Percentiles rank a stretch among this genome's conserved stretches.
Evolutionary conservation across 2,797 vertebrate species (phyloP).

Genomic region (Takifugu rubripes): DNA sequence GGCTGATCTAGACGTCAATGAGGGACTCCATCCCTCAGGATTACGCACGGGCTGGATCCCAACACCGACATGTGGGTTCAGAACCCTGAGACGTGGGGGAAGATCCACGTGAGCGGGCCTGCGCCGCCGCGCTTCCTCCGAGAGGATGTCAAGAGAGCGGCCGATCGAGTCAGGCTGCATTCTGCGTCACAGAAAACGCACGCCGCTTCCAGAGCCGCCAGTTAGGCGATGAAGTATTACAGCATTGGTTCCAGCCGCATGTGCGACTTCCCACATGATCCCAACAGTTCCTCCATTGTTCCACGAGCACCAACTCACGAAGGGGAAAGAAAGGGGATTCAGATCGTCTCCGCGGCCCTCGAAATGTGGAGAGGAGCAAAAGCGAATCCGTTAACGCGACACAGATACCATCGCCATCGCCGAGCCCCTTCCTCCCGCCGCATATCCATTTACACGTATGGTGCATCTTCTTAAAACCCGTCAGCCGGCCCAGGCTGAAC

Average conservation of each 20-base stretch:
- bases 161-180: slow-evolving; percentile 45
- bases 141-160: slow-evolving; percentile 18
- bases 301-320: slow-evolving; percentile 24
- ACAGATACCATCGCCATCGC: slow-evolving; percentile 9
- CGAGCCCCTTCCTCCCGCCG: slow-evolving; percentile 22
- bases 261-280: slow-evolving; percentile 38
- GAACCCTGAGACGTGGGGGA: slow-evolving; percentile 34
- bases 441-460: slow-evolving; percentile 57
- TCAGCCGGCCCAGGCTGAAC: slow-evolving; percentile 12
- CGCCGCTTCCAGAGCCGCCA: slow-evolving; percentile 24
- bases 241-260: slow-evolving; percentile 37
- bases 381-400: not conserved
- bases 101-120: slow-evolving; percentile 3
- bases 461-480: slow-evolving; percentile 39
- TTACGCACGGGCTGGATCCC: slow-evolving; percentile 4
- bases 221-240: slow-evolving; percentile 13
- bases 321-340: slow-evolving; percentile 15
- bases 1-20: too few species aligned
- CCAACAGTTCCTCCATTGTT: slow-evolving; percentile 46
- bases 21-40: not conserved
- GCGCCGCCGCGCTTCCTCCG: not conserved
- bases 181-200: slow-evolving; percentile 26
- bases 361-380: not conserved
- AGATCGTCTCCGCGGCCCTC: slow-evolving; percentile 13
- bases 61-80: too few species aligned